Conservation (phyloP, 2,888 invertebrate genomes). For the Diabrotica balteata region DNA sequence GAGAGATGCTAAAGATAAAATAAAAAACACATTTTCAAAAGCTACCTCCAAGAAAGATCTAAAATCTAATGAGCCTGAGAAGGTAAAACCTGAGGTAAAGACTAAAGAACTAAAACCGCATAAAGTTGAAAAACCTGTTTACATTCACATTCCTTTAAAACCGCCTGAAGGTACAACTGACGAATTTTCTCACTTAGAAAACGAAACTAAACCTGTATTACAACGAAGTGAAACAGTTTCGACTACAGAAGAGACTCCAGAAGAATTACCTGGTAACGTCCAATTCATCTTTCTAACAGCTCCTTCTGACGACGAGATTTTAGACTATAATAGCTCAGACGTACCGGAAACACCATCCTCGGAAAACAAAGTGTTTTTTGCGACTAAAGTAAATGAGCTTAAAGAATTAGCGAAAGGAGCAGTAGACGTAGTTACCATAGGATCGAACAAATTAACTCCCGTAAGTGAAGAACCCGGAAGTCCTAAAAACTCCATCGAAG, state of each 20-base stretch:
- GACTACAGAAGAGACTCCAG: slow-evolving; percentile 38
- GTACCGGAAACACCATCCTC: slow-evolving; percentile 55
- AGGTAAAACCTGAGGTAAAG: slow-evolving; percentile 25
- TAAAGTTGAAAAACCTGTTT: slow-evolving; percentile 48
- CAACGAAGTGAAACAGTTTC: slow-evolving; percentile 36
- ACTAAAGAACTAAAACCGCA: slow-evolving; percentile 32
- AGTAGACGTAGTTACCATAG: slow-evolving; percentile 51
- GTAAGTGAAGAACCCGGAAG: slow-evolving; percentile 44
- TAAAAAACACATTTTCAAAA: slow-evolving; percentile 49
- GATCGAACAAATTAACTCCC: slow-evolving; percentile 39
- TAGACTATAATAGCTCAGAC: slow-evolving; percentile 50
- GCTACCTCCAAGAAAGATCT: slow-evolving; percentile 40
- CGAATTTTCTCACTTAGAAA: slow-evolving; percentile 56
- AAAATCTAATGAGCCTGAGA: slow-evolving; percentile 31
- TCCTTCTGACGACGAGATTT: slow-evolving; percentile 58
- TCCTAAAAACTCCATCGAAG: slow-evolving; percentile 34
- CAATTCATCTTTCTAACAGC: slow-evolving; percentile 58
- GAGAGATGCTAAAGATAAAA: slow-evolving; percentile 53
- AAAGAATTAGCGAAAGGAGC: slow-evolving; percentile 54
- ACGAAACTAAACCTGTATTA: slow-evolving; percentile 34
- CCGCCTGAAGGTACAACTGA: slow-evolving; percentile 56
- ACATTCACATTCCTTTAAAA: slow-evolving; percentile 59
- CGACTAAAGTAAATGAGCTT: slow-evolving; percentile 48
- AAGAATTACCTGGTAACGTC: slow-evolving; percentile 41
- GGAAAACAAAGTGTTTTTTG: slow-evolving; percentile 46